These are phyloP conservation scores for Cydia fagiglandana DNA, from an alignment of 1,140 invertebrate genomes.

Conservation along the genomic window DNA sequence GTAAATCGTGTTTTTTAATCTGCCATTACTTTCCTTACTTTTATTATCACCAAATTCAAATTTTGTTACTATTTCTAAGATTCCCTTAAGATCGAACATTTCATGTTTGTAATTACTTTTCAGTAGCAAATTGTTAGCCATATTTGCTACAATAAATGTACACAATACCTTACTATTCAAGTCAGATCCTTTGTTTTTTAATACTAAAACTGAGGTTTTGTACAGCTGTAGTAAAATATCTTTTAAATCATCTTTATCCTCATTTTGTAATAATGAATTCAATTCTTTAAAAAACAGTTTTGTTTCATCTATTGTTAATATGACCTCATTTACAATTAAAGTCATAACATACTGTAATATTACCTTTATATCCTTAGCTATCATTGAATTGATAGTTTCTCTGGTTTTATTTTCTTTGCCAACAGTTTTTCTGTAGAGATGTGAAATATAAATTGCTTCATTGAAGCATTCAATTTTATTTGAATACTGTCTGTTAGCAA, in stretches of 20 bases:
- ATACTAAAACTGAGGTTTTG: constrained; percentile 39
- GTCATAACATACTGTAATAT: constrained; percentile 45
- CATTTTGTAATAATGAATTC: constrained; percentile 34
- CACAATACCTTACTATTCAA: constrained; percentile 48
- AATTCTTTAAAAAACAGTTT: constrained; percentile 37
- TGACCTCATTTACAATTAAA: constrained; percentile 43
- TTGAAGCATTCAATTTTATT: constrained; percentile 53
- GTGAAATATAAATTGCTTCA: constrained; percentile 53
- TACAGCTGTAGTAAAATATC: constrained; percentile 42
- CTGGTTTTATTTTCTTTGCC: constrained; percentile 35
- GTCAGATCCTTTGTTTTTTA: constrained; percentile 41
- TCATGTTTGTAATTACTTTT: constrained; percentile 37
- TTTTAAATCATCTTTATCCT: constrained; percentile 34
- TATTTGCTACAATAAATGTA: constrained; percentile 46
- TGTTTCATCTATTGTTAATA: constrained; percentile 42
- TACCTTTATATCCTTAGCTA: constrained; percentile 41
- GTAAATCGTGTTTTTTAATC: constrained; percentile 59
- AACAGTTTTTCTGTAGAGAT: constrained; percentile 43
- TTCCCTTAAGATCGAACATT: constrained; percentile 37
- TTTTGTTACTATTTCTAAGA: constrained; percentile 35
- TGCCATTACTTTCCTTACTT: constrained; percentile 50
- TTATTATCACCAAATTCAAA: constrained; percentile 33
- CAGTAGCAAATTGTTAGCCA: constrained; percentile 38
- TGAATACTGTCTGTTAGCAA: constrained; percentile 52
- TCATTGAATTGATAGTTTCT: constrained; percentile 39